phyloP scores from a whole-genome alignment of 2,113 vertebrate genomes.

The Noturus placidus region DNA sequence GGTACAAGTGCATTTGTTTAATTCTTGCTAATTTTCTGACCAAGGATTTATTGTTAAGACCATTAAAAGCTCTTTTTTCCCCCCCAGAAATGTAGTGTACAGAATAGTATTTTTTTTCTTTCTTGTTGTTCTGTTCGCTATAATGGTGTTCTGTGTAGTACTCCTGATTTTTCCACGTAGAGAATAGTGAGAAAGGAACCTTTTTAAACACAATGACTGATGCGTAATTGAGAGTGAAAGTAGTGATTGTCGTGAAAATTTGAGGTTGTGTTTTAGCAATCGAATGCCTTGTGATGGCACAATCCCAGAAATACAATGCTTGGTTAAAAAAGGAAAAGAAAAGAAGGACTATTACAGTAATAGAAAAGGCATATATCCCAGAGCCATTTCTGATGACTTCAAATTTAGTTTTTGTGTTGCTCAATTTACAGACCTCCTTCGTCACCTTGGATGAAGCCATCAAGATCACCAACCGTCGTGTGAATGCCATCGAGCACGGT shows the following conservation, averaged over 20 bases:
- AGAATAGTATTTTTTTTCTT: background rate
- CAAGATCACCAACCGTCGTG: conserved; percentile 97
- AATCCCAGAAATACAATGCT: background rate
- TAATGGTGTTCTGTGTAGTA: background rate
- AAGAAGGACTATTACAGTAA: background rate
- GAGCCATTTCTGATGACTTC: background rate
- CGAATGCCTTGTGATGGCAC: background rate
- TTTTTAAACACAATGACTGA: background rate
- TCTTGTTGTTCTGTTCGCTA: too few relatives aligned
- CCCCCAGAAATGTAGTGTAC: background rate
- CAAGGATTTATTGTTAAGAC: too few relatives aligned
- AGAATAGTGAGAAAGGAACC: background rate
- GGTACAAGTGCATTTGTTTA: too few relatives aligned
- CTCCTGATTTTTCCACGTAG: background rate
- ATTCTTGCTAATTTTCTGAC: too few relatives aligned
- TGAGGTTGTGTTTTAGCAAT: background rate
- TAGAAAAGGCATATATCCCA: background rate
- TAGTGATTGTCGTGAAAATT: background rate
- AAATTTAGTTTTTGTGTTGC: background rate
- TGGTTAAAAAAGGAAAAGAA: background rate
- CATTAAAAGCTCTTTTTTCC: too few relatives aligned
- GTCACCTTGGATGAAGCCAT: conserved; percentile 98
- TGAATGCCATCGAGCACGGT: conserved; percentile 99
- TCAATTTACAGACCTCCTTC: conserved; percentile 87
- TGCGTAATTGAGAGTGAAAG: background rate